A percentile compares a stretch with the other conserved stretches of the same genome.
Conservation (phyloP, 1,140 invertebrate species). For the Amyelois transitella region DNA sequence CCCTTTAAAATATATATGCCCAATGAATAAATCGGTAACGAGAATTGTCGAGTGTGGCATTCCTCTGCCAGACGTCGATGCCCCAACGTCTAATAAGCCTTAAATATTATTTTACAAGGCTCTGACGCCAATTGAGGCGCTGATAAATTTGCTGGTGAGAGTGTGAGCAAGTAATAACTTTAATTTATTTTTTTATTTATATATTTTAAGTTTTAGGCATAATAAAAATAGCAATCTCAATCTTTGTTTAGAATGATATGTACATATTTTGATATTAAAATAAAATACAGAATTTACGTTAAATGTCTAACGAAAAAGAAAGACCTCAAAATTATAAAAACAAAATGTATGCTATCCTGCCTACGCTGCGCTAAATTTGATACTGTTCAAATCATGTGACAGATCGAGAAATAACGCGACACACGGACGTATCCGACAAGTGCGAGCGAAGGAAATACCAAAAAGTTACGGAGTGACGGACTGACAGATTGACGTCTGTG, state of each 20-base stretch:
- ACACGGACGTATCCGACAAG: conserved; percentile 8
- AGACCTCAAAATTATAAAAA: too few relatives aligned
- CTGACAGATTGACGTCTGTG: conserved; percentile 18
- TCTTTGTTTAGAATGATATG: too few relatives aligned
- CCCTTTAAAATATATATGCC: conserved; percentile 57
- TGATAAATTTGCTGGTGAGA: background rate
- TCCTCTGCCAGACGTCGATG: conserved; percentile 27
- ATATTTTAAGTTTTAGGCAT: too few relatives aligned
- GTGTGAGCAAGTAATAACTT: background rate
- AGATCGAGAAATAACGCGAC: conserved; percentile 38
- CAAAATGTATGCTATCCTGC: background rate
- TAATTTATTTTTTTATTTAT: too few relatives aligned
- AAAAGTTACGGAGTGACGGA: conserved; percentile 5
- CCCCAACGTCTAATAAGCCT: conserved; percentile 19
- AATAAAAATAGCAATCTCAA: too few relatives aligned
- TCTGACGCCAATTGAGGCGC: background rate
- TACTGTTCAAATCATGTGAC: conserved; percentile 51
- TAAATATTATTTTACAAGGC: background rate
- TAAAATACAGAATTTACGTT: too few relatives aligned
- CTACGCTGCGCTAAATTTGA: conserved; percentile 29
- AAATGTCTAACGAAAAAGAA: too few relatives aligned
- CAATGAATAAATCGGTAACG: conserved; percentile 68
- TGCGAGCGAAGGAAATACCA: background rate
- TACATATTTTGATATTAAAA: too few relatives aligned
- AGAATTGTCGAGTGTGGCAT: conserved; percentile 57